Base-by-base conservation (phyloP, 2,113 vertebrate species). In the Mustela nigripes region DNA sequence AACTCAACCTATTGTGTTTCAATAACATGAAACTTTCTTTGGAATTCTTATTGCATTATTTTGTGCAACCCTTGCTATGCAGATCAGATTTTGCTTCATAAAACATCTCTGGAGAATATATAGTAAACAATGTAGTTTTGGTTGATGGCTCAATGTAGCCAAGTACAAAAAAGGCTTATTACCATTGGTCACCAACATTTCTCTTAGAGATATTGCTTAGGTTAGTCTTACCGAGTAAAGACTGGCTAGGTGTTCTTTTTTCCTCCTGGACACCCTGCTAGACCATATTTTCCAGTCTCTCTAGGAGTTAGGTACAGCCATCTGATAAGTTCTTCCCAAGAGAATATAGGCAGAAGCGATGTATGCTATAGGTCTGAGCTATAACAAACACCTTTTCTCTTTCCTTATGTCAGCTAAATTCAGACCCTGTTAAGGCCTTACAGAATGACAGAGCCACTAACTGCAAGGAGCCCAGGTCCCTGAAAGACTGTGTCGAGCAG, bases 21-120 rank as follows among this genome's bases (percentile, higher is more conserved):
- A 85, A 62, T 42, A 93, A 26, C 71, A 97, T 36, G 31, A 63
- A 86, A 74, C 2, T 7, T 19, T 48, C 26, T 58, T 53, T 95
- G 85, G 56, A 69, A 93, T 88, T 71, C 69, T 84, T 63, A 26
- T 5, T 45, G 62, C 60, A 81, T 74, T 26, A 80, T 62, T 60
- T 92, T 97, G 56, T 69, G 16, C 24, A 85, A 81, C 50, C 3
- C n/a, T 76, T 58, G 24, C 71, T 73, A 48, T 79, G 11, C 36
- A 74, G 31, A 90, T 93, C n/a, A 79, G 39, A 87, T 78, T 92
- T 93, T 12, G 65, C 53, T 60, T 94, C 76, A 36, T 16, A 71
- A 91, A 91, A 83, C 4, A 18, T 79, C n/a, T 86, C 90, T 45
- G 26, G 62, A 24, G 4, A 9, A 58, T 33, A 62, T 19, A 28